Base-by-base conservation (phyloP, 2,113 vertebrate genomes). In the Myanophis thanlyinensis region DNA sequence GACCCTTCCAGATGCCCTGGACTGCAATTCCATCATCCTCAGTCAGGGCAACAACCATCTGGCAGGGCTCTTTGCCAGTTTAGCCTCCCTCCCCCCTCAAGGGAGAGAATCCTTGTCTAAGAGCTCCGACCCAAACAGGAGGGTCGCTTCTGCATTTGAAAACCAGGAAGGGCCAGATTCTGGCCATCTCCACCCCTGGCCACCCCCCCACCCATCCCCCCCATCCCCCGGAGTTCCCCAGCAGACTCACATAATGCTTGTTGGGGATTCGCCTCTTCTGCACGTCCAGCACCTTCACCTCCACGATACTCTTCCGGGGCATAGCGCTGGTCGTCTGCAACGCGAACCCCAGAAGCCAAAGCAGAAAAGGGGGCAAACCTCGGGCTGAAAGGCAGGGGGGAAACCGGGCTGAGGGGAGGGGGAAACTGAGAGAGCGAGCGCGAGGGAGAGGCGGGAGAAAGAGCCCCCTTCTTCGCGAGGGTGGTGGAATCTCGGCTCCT, bases 221-320 rank as follows among this genome's bases (percentile, higher is more conserved):
- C n/a, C n/a, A n/a, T n/a, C 9, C 30, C 11, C 67, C 15, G 67
- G 67, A 13, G n/a, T 73, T 67, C 23, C 47, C 23, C 51, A 30
- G 49, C 51, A 30, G 49, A 56, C 98, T 98, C 97, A 98, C 98
- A 97, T 98, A 98, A 96, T 98, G 98, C 94, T 98, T 98, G 97
- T 98, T 98, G 96, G 98, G 98, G 94, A 94, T 96, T 92, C 98
- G 97, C 96, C 98, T 95, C 96, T 98, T 98, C 97, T 98, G 98
- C 94, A 98, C 98, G 97, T 98, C 98, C 97, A 98, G 97, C 95
- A 98, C 98, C 96, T 97, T 97, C 97, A 98, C 98, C 96, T 98
- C 97, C 95, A 97, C 97, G 97, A 98, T 98, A 96, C 97, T 97
- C 93, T 97, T 97, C 96, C 98, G 95, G 95, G 97, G 97, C 98